Base-by-base conservation (phyloP, 2,888 invertebrate species). In the Germaria angustata region DNA sequence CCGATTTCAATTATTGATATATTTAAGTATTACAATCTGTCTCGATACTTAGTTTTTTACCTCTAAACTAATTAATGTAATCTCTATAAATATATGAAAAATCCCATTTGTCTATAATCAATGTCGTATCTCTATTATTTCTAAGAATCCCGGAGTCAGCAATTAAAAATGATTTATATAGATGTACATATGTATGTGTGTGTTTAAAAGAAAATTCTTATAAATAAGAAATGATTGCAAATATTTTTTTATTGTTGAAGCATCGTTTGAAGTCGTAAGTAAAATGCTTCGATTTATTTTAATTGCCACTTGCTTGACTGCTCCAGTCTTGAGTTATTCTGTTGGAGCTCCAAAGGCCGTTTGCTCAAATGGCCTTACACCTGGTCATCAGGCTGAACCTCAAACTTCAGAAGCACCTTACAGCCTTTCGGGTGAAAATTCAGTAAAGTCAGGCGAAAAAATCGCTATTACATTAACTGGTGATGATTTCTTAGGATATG, bases 281-380 rank as follows among this genome's bases (percentile, higher is more conserved):
- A 51, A 13, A n/a, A 90, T 90, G 90, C 85, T 88, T 78, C 88
- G 88, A 71, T 85, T 86, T 71, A 69, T 90, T 34, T 76, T 90
- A 36, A 65, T 86, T 59, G 86, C 85, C 28, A 86, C 87, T 20
- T 87, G 87, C 11, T 76, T 90, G 73, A 87, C 87, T 61, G 85
- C 87, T 49, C 86, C 89, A n/a, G 75, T 39, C 0, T 85, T 87
- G 63, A 88, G 88, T 46, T 94, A 93, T 89, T 93, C 94, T 1
- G 91, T 92, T 1, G 95, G 95, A 3, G 95, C 95, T 1, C 95
- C 95, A 0, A 91, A 91, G 17, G 92, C 91, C 41, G 93, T 93
- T 32, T 95, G 95, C 90, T 90, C 88, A 11, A 87, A 87, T 66
- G 94, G 94, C 88, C 93, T 95, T 93, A 92, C 92, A 8, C 95